Base-by-base conservation (phyloP, 2,797 vertebrate species). In the Sphenopsis melanotis region DNA sequence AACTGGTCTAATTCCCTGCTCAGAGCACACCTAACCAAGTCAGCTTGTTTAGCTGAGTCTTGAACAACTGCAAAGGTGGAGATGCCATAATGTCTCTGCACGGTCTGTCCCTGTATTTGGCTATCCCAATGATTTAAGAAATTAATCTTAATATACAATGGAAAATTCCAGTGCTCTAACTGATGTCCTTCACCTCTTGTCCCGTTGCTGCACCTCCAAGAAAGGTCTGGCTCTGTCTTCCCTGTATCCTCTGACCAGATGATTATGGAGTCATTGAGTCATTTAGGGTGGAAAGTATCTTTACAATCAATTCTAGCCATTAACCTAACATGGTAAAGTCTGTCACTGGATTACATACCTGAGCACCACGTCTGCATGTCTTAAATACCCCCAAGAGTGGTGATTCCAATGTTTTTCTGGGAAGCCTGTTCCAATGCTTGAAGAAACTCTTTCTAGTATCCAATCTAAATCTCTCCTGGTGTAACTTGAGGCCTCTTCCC, bases 311-410 rank as follows among this genome's bases (percentile, higher is more conserved):
- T 22, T 72, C n/a, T 7, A 78, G 39, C 12, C 6, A 4, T 59
- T 41, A 68, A 11, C 6, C 3, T 64, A 30, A 30, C 20, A 27
- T 0, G 1, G 24, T 27, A 26, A 50, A 75, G 15, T 12, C n/a
- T 15, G 11, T 34, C 17, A 27, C n/a, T 70, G 63, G 74, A 37
- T 6, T n/a, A 27, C 19, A 18, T 8, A 44, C 14, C 5, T 64
- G 26, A n/a, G 20, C 4, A 8, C 6, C 27, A 15, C 0, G 0
- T 26, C 36, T 55, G 24, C 29, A 69, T 1, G 0, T 26, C 26
- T 70, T 50, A 60, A 83, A 83, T 46, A 53, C 6, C n/a, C 60
- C 18, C 47, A 50, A 18, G 42, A 32, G 16, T 24, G 26, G 8
- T 17, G 26, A 56, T 22, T 61, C 10, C 22, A 47, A 8, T n/a